Percentiles rank a stretch among this genome's conserved stretches.
Evolutionary conservation across 1,140 invertebrate species (phyloP).

Genomic region (Pogonognathellus flavescens): DNA sequence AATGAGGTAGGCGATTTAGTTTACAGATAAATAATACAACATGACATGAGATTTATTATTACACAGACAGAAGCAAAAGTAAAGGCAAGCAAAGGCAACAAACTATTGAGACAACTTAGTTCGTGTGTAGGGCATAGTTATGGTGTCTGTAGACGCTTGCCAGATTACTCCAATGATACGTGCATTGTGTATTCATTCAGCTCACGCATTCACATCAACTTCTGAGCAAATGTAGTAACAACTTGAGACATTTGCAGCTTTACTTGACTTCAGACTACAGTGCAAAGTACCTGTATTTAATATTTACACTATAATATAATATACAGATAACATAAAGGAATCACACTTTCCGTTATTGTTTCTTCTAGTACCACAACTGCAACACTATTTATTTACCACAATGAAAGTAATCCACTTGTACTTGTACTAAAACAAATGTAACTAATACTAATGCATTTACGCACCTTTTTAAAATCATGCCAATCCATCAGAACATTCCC

Average conservation of each 20-base stretch:
- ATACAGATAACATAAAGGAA: background rate
- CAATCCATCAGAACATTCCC: constrained; percentile 5
- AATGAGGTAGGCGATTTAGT: constrained; percentile 42
- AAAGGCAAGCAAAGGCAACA: background rate
- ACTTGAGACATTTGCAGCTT: too few species aligned
- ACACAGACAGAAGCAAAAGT: constrained; percentile 5
- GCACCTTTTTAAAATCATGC: constrained; percentile 12
- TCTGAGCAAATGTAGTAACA: too few species aligned
- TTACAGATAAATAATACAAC: constrained; percentile 22
- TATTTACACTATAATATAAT: background rate
- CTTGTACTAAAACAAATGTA: background rate
- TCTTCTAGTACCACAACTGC: background rate
- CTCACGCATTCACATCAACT: constrained; percentile 21
- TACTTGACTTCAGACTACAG: too few species aligned
- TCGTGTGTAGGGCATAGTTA: too few species aligned
- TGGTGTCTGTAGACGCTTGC: too few species aligned
- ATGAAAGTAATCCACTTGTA: background rate
- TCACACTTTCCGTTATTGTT: too few species aligned
- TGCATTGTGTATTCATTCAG: background rate
- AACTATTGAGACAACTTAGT: background rate
- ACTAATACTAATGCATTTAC: background rate
- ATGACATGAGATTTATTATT: constrained; percentile 29
- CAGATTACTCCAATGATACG: background rate
- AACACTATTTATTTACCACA: background rate
- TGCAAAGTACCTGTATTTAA: background rate